phyloP scores from a whole-genome alignment of 2,113 vertebrate species.

The Myrmecophaga tridactyla region DNA sequence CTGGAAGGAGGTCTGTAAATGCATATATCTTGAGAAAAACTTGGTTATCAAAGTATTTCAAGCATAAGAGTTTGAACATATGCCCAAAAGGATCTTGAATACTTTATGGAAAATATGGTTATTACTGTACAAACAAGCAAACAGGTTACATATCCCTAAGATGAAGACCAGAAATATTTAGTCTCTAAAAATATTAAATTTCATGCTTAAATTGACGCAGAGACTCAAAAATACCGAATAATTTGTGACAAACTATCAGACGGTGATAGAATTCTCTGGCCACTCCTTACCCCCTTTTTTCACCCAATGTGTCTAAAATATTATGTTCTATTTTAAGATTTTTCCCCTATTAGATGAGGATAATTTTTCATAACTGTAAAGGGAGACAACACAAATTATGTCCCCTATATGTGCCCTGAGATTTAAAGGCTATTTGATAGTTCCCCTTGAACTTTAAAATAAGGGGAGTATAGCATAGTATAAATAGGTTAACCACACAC shows the following conservation, averaged over 20 bases:
- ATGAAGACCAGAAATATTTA: background rate
- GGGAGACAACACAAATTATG: background rate
- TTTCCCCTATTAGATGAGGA: background rate
- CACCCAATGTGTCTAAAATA: background rate
- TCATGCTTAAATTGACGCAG: background rate
- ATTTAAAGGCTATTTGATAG: background rate
- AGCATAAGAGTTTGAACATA: background rate
- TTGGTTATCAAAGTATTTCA: background rate
- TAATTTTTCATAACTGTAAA: background rate
- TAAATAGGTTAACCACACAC: background rate
- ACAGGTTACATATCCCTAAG: background rate
- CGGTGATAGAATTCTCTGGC: background rate
- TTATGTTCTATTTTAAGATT: background rate
- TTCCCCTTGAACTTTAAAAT: background rate
- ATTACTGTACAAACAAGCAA: background rate
- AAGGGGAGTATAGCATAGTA: background rate
- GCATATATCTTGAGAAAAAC: background rate
- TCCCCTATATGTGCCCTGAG: background rate
- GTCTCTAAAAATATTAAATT: background rate
- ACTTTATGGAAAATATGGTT: background rate
- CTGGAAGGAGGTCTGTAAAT: background rate
- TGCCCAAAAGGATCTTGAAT: background rate
- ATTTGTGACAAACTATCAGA: background rate
- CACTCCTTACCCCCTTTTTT: background rate
- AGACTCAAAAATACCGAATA: background rate